Evolutionary conservation across 2,113 vertebrate genomes (phyloP), one percentile per base, ranked within the genome.

Genomic region (Telmatochromis sp.): DNA sequence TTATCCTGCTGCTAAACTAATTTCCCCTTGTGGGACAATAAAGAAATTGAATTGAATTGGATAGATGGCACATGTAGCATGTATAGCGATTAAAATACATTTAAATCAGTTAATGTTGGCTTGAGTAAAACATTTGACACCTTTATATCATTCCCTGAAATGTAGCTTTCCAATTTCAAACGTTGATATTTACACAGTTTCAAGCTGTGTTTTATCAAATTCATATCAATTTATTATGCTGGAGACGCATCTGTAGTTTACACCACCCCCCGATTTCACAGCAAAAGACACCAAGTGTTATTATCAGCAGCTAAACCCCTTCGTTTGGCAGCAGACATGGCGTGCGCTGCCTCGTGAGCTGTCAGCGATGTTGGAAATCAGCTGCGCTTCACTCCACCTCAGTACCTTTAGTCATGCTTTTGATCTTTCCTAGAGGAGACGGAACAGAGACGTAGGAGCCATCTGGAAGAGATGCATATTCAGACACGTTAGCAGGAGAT

Each of bases 361-460:
- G 85, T 87, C 91, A 84, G 80, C 11, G 63, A 89, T 84, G 85
- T 85, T 81, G 68, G 49, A 53, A 68, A 80, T 15, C 15, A 45
- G 80, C 58, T 19, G 83, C 2, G 54, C 82, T 81, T 87, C 37
- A 11, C 84, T 92, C 37, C 88, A 60, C 55, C 81, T 85, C 91
- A 70, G 40, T 98, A 99, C 98, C 98, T 99, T 99, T 99, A 11
- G 98, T 98, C 98, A 99, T 98, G 96, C 96, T 99, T 95, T 99
- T 99, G 90, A 99, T 99, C 95, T 98, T 99, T 79, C 98, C 98
- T 45, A 99, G 95, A 81, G 98, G 98, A 58, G 98, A 98, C 1
- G 98, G 98, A 57, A 99, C 97, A 73, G 98, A 99, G 82, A 99
- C 98, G 1, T 99, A 99, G 84, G 98, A 98, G 3, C 98, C 98